Evolutionary conservation across 2,113 vertebrate genomes (phyloP), one percentile per base, ranked within the genome.

Genomic region (Cepphus grylle): DNA sequence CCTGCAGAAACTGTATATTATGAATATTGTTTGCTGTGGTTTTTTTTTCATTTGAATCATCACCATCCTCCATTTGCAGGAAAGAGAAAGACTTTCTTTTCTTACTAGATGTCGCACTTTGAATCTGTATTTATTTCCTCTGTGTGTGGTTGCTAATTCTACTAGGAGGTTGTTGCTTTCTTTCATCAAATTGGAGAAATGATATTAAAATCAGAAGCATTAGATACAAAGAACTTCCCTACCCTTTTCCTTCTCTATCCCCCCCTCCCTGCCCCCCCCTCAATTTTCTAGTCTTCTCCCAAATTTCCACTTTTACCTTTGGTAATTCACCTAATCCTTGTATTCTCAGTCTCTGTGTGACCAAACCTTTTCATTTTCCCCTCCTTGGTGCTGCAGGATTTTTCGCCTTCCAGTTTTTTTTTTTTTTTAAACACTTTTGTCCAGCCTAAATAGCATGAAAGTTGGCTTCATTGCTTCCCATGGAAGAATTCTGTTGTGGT

Each of bases 21-120:
- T 95, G 81, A 96, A 95, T 95, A 94, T 93, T 88, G 69, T 96
- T 96, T 88, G 49, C 93, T 72, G 10, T 40, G 40, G 32, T 89
- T 58, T 76, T 58, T 76, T 96, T 96, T 97, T 89, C 45, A 61
- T 95, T 94, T 97, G 85, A 94, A 84, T 96, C n/a, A 17, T 93
- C 67, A 73, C 90, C 89, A 66, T 94, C 63, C 47, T 50, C 87
- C 80, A 69, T 76, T 97, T 95, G 50, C 83, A 95, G 65, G 42
- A 88, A 78, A 84, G 84, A 90, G 63, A 78, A 90, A 81, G 86
- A 92, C 84, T 94, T 91, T 88, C 66, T 92, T 86, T 90, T 86
- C 67, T 81, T 78, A 91, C 84, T 93, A 92, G 66, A 43, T 90
- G 66, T 45, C 91, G 25, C 23, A 40, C 76, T 94, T 95, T 83